A percentile compares a stretch with the other conserved stretches of the same genome.
Conservation (phyloP, 2,888 invertebrate species). For the Tinea trinotella region DNA sequence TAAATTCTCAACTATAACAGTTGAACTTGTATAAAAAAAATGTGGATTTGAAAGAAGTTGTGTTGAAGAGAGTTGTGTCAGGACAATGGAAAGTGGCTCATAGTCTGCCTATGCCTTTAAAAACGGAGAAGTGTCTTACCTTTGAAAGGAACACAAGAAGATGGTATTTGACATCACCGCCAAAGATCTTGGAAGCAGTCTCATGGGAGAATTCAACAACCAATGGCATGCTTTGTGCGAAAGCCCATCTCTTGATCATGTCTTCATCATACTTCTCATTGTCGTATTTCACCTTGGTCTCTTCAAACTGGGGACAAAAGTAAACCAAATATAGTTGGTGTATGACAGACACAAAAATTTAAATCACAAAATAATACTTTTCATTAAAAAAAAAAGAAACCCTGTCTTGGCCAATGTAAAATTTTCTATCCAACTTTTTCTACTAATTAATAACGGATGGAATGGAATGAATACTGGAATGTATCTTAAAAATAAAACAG, state of each 20-base stretch:
- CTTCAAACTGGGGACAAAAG: constrained; percentile 80
- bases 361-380: too few species aligned
- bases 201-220: constrained; percentile 98
- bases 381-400: too few species aligned
- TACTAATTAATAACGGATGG: too few species aligned
- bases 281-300: constrained; percentile 81
- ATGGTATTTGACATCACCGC: constrained; percentile 97
- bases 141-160: constrained; percentile 95
- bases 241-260: constrained; percentile 85
- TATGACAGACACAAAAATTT: too few species aligned
- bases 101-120: not conserved
- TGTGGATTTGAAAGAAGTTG: too few species aligned
- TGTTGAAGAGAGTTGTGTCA: too few species aligned
- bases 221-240: constrained; percentile 87
- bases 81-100: too few species aligned
- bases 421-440: too few species aligned
- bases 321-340: too few species aligned
- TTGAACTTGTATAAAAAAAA: not conserved
- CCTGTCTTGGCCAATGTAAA: too few species aligned
- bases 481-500: too few species aligned
- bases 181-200: constrained; percentile 98
- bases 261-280: constrained; percentile 77
- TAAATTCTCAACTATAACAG: not conserved
- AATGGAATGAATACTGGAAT: too few species aligned
- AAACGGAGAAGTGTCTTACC: constrained; percentile 36